A percentile compares a stretch with the other conserved stretches of the same genome.
These are phyloP conservation scores for Bombus superbus DNA, from an alignment of 1,140 invertebrate genomes.

Conservation along the genomic window DNA sequence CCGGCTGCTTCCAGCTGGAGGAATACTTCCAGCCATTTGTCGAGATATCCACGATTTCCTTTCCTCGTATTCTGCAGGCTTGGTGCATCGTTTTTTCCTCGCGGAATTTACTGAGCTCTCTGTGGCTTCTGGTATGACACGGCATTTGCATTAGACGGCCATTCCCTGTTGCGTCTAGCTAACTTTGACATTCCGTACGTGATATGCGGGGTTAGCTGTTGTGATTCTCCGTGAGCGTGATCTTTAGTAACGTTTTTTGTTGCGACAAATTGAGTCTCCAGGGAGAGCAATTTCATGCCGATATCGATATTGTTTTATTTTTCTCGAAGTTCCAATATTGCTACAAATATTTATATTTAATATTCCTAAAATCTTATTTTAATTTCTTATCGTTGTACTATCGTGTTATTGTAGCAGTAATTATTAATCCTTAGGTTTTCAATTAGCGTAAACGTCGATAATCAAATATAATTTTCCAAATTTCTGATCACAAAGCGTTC, in stretches of 20 bases:
- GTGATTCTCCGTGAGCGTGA: neutral
- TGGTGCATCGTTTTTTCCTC: neutral
- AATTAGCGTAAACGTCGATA: neutral
- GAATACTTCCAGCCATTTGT: neutral
- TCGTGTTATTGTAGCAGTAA: neutral
- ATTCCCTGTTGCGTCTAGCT: neutral
- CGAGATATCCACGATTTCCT: constrained; percentile 34
- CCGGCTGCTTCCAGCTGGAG: neutral
- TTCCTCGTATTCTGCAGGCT: neutral
- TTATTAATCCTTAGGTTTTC: neutral
- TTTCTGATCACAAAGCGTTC: too few relatives aligned
- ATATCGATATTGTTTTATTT: too few relatives aligned
- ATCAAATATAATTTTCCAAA: too few relatives aligned
- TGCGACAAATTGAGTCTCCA: too few relatives aligned
- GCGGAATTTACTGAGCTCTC: neutral
- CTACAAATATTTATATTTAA: too few relatives aligned
- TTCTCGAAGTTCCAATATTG: too few relatives aligned
- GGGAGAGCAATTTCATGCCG: too few relatives aligned
- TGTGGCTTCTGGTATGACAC: neutral
- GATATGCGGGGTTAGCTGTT: neutral
- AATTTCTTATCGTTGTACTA: neutral
- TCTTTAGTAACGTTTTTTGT: too few relatives aligned
- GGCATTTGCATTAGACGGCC: constrained; percentile 20
- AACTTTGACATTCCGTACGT: too few relatives aligned
- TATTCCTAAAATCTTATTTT: neutral